Evolutionary conservation across 1,140 invertebrate genomes (phyloP), one percentile per base, ranked within the genome.

Genomic region (Drosophila yakuba): DNA sequence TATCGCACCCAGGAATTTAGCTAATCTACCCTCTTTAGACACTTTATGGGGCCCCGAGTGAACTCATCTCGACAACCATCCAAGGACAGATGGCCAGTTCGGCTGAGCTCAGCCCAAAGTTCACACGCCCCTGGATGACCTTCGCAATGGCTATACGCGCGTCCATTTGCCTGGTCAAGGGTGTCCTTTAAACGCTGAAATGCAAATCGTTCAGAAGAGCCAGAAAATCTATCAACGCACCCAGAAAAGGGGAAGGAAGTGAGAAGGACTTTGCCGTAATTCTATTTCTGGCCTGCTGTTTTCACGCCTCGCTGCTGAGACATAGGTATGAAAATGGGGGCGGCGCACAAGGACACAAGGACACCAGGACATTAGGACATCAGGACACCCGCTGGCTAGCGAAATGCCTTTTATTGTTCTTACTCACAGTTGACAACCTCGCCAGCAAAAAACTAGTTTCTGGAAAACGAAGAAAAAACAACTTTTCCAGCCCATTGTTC

Each of bases 401-500:
- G 57, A 79, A 86, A 64, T 82, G 84, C 59, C 60, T 74, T 59
- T 81, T 67, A 62, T 75, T 82, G 82, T 79, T 88, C 83, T 66
- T 62, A 71, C 56, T 64, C 82, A 59, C 71, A 83, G 84, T 86
- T 86, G 83, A 86, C 83, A 88, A 83, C 71, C 82, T 74, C 83
- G 78, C 69, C 69, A 59, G 85, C 59, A 28, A 32, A 25, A 52
- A 41, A 75, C 81, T 88, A 86, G 83, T 88, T 86, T 62, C 69
- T 66, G 38, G n/a, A 43, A 43, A 43, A 17, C 4, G 15, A 10
- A 20, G 17, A 58, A 38, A 45, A 74, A 72, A 41, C 85, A 86
- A 74, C 64, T 86, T 86, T 86, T 67, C 72, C 71, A 63, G 32
- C 75, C 75, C 83, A 86, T 86, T 86, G 82, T 86, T 86, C 82